These are phyloP conservation scores for Flexamia atlantica DNA, from an alignment of 2,888 invertebrate species.

Conservation along the genomic window DNA sequence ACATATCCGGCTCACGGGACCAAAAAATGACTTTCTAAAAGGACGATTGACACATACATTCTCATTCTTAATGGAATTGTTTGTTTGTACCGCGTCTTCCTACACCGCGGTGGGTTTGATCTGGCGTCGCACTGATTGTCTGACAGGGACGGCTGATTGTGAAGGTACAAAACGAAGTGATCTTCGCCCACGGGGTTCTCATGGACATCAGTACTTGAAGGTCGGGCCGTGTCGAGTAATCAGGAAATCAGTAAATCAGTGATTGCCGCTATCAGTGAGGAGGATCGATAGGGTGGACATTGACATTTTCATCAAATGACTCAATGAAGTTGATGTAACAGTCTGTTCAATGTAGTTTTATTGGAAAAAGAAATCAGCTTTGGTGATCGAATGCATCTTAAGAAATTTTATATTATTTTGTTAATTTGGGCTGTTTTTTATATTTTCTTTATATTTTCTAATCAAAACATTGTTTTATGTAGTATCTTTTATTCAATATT, in stretches of 20 bases:
- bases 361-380: no score
- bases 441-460: no score
- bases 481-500: no score
- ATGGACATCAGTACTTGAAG: neutral
- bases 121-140: slow-evolving; percentile 17
- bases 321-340: neutral
- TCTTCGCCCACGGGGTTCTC: neutral
- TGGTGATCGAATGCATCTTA: no score
- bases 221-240: neutral
- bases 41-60: no score
- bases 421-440: no score
- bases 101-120: slow-evolving; percentile 8
- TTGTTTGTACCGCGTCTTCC: neutral
- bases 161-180: neutral
- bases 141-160: slow-evolving; percentile 6
- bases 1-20: no score
- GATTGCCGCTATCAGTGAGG: neutral
- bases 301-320: neutral
- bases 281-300: neutral
- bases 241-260: slow-evolving; percentile 33
- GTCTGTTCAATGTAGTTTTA: no score
- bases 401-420: no score
- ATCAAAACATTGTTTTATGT: no score
- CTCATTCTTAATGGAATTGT: neutral
- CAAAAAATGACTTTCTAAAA: no score